Evolutionary conservation across 2,797 vertebrate species (phyloP).

Genomic region (Tapirus indicus): DNA sequence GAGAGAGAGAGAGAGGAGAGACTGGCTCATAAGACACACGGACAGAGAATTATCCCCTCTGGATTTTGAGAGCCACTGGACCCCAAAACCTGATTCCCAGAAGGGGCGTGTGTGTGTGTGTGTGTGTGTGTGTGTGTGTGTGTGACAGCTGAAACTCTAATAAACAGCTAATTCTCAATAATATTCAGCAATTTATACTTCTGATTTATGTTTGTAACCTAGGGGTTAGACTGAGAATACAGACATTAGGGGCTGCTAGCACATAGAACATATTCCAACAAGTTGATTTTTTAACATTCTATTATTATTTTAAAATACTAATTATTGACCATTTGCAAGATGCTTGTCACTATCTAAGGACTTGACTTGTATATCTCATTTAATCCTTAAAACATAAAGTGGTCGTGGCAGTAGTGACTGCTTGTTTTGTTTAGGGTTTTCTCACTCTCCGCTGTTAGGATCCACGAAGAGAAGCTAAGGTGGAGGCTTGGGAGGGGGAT

Average conservation of each 20-base stretch:
- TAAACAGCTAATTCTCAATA: conserved; percentile 23
- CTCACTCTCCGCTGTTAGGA: not conserved
- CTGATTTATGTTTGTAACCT: not conserved
- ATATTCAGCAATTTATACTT: not conserved
- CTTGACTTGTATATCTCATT: not conserved
- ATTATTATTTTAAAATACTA: not conserved
- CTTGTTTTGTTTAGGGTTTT: not conserved
- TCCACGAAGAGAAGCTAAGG: not conserved
- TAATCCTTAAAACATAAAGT: not conserved
- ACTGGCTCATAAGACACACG: not conserved
- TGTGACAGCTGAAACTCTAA: not conserved
- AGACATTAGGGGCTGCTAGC: not conserved
- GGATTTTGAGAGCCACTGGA: not conserved
- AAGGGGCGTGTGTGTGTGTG: not conserved
- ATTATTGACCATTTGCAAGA: not conserved
- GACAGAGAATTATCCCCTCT: not conserved
- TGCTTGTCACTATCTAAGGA: not conserved
- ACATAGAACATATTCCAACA: not conserved
- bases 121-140: not conserved
- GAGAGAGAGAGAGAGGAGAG: not conserved
- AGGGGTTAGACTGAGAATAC: not conserved
- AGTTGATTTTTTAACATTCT: conserved; percentile 7
- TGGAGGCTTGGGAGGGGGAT: not conserved
- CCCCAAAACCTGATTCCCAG: not conserved
- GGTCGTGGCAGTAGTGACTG: not conserved